A percentile compares a stretch with the other conserved stretches of the same genome.
Evolutionary conservation across 2,797 vertebrate genomes (phyloP).

Genomic region (Pangasius djambal): DNA sequence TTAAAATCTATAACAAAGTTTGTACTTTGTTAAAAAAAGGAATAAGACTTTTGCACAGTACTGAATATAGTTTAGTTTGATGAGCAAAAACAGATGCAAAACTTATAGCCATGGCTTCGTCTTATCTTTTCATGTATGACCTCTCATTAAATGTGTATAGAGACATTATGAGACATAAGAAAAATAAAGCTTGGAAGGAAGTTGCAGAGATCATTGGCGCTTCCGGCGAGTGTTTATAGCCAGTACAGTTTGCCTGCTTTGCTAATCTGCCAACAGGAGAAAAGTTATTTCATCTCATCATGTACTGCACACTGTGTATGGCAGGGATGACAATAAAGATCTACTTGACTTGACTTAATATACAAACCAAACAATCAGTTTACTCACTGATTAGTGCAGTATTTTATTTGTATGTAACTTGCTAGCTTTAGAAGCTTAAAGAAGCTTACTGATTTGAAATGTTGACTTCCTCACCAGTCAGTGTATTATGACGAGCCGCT

Average conservation of each 20-base stretch:
- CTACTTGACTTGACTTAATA: neutral
- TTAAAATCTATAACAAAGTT: no score
- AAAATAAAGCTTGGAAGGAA: neutral
- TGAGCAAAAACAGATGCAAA: neutral
- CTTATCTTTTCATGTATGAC: neutral
- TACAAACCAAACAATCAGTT: neutral
- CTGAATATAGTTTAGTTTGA: no score
- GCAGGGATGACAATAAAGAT: neutral
- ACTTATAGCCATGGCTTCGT: neutral
- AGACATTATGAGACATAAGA: neutral
- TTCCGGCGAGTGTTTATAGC: neutral
- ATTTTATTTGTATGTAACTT: neutral
- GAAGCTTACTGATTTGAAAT: neutral
- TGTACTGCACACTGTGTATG: neutral
- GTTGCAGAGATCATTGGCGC: neutral
- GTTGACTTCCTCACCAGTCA: constrained; percentile 72
- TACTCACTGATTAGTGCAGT: neutral
- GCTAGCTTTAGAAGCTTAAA: neutral
- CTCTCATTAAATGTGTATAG: neutral
- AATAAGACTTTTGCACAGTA: no score
- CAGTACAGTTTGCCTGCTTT: neutral
- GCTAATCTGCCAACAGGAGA: neutral
- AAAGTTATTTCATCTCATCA: neutral
- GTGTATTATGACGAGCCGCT: constrained; percentile 89
- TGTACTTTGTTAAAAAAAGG: no score